Evolutionary conservation across 2,113 vertebrate species (phyloP), one percentile per base, ranked within the genome.

Genomic region (Bubalus kerabau): DNA sequence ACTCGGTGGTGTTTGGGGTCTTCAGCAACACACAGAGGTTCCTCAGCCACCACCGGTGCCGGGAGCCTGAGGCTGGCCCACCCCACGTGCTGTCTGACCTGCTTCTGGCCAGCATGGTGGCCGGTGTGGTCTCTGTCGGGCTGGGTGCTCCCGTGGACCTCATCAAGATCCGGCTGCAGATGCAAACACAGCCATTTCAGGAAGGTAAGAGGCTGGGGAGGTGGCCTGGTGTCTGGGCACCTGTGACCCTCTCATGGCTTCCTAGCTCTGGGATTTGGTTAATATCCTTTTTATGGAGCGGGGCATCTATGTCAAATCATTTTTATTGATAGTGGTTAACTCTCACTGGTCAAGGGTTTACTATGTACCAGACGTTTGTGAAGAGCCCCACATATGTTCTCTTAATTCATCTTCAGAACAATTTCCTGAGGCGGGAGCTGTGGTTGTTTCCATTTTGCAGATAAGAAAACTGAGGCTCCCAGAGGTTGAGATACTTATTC

Each of bases 101-200:
- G 98, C 98, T 99, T 0, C 93, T 99, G 94, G 99, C 99, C 98
- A 99, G 99, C 98, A 96, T 99, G 98, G 97, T 99, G 97, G 99
- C 99, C 0, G 99, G 99, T 0, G 81, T 99, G 23, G 64, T 99
- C 95, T 99, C 99, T 0, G 99, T 99, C 2, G 98, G 99, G 21
- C 98, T 99, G 1, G 99, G 99, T 17, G 98, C 99, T 0, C 99
- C 99, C 0, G 99, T 99, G 95, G 99, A 99, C 56, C 99, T 99
- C 97, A 99, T 99, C 46, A 99, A 99, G 99, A 99, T 99, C 98
- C 98, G 99, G 87, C 99, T 99, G 2, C 99, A 99, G 98, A 99
- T 99, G 99, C 99, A 99, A 98, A 99, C 99, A 0, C 99, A 99
- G 98, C 95, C 98, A 0, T 97, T 99, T 80, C 80, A 64, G 1